Conservation (phyloP, 2,113 vertebrate species). For the Pseudorectes ferrugineus region DNA sequence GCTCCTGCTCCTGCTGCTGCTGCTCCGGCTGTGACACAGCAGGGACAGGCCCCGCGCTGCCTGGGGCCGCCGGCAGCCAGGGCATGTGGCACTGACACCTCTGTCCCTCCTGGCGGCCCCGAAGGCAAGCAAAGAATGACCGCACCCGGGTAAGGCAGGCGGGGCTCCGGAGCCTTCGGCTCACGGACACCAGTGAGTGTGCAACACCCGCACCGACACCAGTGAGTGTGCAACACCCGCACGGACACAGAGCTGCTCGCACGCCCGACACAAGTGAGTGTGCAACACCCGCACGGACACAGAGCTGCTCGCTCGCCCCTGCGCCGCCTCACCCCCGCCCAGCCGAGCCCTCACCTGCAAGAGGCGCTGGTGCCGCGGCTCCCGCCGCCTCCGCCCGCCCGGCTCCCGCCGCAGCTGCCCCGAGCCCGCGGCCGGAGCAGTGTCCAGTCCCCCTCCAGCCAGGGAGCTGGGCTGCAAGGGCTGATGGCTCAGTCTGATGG, state of each 20-base stretch:
- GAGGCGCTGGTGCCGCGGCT: conserved; percentile 65
- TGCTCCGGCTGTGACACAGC: too few relatives aligned
- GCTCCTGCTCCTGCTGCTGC: too few relatives aligned
- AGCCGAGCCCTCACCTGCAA: conserved; percentile 61
- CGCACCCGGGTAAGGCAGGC: background rate
- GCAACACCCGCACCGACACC: too few relatives aligned
- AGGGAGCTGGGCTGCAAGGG: conserved; percentile 66
- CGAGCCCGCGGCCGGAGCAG: background rate
- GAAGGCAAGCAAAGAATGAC: background rate
- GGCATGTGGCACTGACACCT: rapidly evolving
- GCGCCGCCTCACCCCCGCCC: background rate
- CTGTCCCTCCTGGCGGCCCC: background rate
- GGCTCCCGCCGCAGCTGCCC: conserved; percentile 59
- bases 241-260: too few relatives aligned
- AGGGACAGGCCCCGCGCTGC: too few relatives aligned
- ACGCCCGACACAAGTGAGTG: too few relatives aligned
- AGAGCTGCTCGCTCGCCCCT: rapidly evolving
- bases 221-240: too few relatives aligned
- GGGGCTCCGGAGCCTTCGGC: background rate
- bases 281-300: rapidly evolving
- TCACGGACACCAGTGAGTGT: too few relatives aligned
- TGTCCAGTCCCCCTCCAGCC: conserved; percentile 55
- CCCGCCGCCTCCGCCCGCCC: too few relatives aligned
- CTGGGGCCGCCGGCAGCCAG: background rate
- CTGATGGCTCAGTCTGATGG: conserved; percentile 69